Conservation (phyloP, 2,888 invertebrate genomes). For the Bimastos eiseni region DNA sequence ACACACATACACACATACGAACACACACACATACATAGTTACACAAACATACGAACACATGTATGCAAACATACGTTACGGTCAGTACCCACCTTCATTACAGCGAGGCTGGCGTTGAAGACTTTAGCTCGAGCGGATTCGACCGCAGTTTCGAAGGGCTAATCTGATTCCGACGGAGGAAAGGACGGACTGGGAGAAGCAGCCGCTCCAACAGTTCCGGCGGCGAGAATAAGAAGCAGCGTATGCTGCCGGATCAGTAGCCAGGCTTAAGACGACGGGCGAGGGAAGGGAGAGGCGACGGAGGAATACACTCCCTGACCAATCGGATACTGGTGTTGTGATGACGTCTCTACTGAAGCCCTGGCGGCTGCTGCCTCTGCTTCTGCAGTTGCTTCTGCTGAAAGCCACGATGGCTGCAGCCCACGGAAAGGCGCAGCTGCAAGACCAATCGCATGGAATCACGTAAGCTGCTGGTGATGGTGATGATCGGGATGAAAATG, state of each 20-base stretch:
- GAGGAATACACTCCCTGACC: not conserved
- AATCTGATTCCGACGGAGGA: not conserved
- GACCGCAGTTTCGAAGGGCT: not conserved
- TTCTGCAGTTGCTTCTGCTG: not conserved
- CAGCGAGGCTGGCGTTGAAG: not conserved
- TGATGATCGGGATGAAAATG: not conserved
- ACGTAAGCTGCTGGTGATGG: not conserved
- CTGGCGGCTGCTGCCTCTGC: not conserved
- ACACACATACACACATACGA: too few relatives aligned
- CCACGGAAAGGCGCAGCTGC: not conserved
- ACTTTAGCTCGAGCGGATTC: not conserved
- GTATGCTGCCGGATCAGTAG: not conserved
- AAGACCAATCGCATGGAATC: slow-evolving; percentile 5
- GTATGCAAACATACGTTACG: too few relatives aligned
- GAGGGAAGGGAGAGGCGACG: not conserved
- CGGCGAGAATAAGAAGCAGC: not conserved
- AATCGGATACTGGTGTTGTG: not conserved
- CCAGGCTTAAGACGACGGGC: not conserved
- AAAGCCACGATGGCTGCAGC: not conserved
- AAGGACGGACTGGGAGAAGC: too few relatives aligned
- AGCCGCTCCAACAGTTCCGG: not conserved
- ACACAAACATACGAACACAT: too few relatives aligned
- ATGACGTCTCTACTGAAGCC: not conserved
- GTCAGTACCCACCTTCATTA: not conserved
- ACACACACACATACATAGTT: too few relatives aligned